Percentiles rank a stretch among this genome's conserved stretches.
phyloP scores from a whole-genome alignment of 2,797 vertebrate species.

The Enteromius fasciolatus region DNA sequence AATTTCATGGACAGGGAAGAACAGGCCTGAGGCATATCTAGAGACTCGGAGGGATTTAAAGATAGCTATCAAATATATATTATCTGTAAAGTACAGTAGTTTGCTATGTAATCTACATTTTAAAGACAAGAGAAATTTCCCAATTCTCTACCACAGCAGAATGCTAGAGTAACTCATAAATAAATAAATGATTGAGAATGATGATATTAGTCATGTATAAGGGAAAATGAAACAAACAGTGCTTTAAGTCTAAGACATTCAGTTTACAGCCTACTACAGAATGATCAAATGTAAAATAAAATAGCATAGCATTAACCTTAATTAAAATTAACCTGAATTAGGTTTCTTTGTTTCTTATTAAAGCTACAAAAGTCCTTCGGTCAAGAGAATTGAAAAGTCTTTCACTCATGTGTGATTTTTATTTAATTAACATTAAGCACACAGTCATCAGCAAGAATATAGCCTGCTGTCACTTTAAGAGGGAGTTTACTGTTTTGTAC shows the following conservation, averaged over 20 bases:
- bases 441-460: background rate
- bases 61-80: no score
- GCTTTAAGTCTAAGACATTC: no score
- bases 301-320: background rate
- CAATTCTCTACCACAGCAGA: no score
- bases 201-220: no score
- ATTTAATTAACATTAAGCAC: background rate
- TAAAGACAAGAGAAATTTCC: background rate
- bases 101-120: background rate
- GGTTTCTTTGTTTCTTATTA: background rate
- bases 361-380: background rate
- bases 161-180: no score
- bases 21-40: background rate
- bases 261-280: no score
- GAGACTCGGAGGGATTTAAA: background rate
- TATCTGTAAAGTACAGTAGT: background rate
- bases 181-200: no score
- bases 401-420: background rate
- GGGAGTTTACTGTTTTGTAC: background rate
- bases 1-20: background rate
- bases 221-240: background rate
- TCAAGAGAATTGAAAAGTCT: no score
- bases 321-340: background rate
- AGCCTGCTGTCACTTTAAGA: background rate
- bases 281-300: no score